These are phyloP conservation scores for Molossus molossus DNA, from an alignment of 2,797 vertebrate species.

Conservation along the genomic window DNA sequence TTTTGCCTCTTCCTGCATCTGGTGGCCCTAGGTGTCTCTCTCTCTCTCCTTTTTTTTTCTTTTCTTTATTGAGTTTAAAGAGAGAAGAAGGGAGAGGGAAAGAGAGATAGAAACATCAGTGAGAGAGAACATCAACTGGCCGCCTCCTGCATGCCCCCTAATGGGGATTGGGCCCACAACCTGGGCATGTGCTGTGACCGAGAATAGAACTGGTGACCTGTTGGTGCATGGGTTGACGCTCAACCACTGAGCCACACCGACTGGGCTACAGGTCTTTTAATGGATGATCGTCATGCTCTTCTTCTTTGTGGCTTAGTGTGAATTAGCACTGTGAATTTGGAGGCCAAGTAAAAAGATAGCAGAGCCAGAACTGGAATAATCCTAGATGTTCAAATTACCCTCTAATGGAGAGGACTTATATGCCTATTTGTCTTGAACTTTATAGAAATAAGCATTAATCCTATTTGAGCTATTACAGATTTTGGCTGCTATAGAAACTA, in stretches of 20 bases:
- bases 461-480: not conserved
- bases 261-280: not conserved
- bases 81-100: too few relatives aligned
- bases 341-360: not conserved
- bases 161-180: too few relatives aligned
- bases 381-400: not conserved
- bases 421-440: not conserved
- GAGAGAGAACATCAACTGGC: too few relatives aligned
- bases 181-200: too few relatives aligned
- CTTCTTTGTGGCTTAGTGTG: not conserved
- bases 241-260: too few relatives aligned
- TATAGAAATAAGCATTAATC: not conserved
- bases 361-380: not conserved
- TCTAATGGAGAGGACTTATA: not conserved
- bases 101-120: too few relatives aligned
- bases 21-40: too few relatives aligned
- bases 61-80: too few relatives aligned
- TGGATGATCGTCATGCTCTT: not conserved
- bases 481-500: not conserved
- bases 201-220: too few relatives aligned
- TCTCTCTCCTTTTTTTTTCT: too few relatives aligned
- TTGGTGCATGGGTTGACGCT: too few relatives aligned
- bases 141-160: too few relatives aligned
- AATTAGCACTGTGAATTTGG: not conserved
- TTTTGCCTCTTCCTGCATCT: not conserved